Evolutionary conservation across 2,113 vertebrate genomes (phyloP).

Genomic region (Rhadina sibilatrix): DNA sequence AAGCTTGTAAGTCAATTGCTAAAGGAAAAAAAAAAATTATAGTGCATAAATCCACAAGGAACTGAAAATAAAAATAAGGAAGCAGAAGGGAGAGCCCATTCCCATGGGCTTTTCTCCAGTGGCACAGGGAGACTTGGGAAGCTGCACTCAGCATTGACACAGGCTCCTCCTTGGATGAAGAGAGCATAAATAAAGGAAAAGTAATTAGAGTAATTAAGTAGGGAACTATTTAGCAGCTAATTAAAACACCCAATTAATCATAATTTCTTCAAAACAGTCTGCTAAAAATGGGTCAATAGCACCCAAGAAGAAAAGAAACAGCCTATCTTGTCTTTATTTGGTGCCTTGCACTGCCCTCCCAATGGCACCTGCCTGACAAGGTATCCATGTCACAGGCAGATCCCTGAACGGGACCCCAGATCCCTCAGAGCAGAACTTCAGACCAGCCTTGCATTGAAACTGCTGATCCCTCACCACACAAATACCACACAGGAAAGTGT

Average conservation of each 20-base stretch:
- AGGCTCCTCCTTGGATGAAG: not conserved
- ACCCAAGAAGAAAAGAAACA: not conserved
- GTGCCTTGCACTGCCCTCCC: not conserved
- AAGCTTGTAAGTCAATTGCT: not conserved
- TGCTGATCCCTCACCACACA: not conserved
- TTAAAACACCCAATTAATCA: not conserved
- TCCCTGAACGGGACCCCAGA: not conserved
- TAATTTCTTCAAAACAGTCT: not conserved
- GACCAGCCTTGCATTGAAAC: rapidly evolving
- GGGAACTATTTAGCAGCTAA: not conserved
- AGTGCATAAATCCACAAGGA: not conserved
- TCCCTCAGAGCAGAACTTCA: not conserved
- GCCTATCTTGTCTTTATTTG: not conserved
- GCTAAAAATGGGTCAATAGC: not conserved
- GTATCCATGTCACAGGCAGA: rapidly evolving
- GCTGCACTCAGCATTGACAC: not conserved
- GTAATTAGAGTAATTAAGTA: not conserved
- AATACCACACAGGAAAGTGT: not conserved
- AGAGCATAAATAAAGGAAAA: not conserved
- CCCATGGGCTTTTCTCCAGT: not conserved
- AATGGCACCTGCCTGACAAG: not conserved
- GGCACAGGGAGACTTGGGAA: not conserved
- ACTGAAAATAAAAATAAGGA: not conserved
- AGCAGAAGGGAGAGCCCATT: not conserved
- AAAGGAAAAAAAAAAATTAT: not conserved